These are phyloP conservation scores for Argyresthia goedartella DNA, from an alignment of 2,888 invertebrate genomes.

Conservation along the genomic window DNA sequence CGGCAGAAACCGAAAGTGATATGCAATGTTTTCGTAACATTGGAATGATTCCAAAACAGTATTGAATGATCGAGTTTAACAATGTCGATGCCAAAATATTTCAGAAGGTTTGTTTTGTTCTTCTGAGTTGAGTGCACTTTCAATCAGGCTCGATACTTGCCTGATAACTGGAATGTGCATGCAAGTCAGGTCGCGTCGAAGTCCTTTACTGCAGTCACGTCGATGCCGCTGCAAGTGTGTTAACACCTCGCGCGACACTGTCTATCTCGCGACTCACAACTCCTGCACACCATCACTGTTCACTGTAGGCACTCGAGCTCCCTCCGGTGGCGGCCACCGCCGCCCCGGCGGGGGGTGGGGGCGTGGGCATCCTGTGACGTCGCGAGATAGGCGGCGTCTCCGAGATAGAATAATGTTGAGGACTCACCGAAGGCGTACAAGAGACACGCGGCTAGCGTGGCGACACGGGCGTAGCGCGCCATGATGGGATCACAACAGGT, in stretches of 20 bases:
- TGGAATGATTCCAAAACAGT: too few species aligned
- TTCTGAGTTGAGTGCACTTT: too few species aligned
- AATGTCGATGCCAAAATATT: too few species aligned
- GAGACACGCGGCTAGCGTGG: constrained; percentile 69
- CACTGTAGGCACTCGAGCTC: constrained; percentile 25
- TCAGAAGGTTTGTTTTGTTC: too few species aligned
- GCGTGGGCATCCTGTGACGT: constrained; percentile 53
- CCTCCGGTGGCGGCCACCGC: neutral
- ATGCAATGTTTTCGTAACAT: neutral
- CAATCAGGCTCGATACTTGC: constrained; percentile 30
- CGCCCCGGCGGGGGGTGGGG: constrained; percentile 16
- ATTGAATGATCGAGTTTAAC: too few species aligned
- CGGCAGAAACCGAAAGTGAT: constrained; percentile 17
- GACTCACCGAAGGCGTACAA: constrained; percentile 70
- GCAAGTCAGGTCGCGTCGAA: too few species aligned
- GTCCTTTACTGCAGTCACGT: too few species aligned
- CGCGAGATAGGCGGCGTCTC: constrained; percentile 55
- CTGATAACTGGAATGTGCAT: constrained; percentile 10
- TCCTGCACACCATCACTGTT: too few species aligned
- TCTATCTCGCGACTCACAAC: constrained; percentile 1
- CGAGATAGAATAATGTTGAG: constrained; percentile 60
- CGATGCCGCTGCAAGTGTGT: constrained; percentile 38
- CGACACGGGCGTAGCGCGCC: constrained; percentile 71
- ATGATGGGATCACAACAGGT: constrained; percentile 73
- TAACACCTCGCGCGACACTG: constrained; percentile 16